Conservation (phyloP, 2,888 invertebrate genomes). For the Ormyrus rosae region DNA sequence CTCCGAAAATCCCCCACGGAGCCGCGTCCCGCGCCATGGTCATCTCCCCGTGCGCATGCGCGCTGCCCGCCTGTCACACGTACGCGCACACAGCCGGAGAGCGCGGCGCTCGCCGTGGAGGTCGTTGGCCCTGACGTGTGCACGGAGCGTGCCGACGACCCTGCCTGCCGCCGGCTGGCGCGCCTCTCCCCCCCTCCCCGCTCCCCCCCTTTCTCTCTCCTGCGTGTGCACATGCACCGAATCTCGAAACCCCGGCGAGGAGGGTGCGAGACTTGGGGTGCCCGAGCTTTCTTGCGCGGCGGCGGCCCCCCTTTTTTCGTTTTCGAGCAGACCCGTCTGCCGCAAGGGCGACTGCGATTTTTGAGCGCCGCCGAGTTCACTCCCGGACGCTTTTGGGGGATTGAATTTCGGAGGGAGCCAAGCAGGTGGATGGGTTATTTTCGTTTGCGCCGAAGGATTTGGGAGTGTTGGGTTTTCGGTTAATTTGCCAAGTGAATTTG, state of each 20-base stretch:
- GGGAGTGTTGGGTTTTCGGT: no score
- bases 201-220: background rate
- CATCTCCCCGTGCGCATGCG: background rate
- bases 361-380: no score
- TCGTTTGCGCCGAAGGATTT: no score
- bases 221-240: constrained; percentile 5
- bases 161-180: constrained; percentile 44
- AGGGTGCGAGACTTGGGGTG: background rate
- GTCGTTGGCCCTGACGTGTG: constrained; percentile 72
- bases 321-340: background rate
- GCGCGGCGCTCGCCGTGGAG: constrained; percentile 57
- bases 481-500: no score
- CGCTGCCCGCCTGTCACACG: constrained; percentile 55
- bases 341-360: no score
- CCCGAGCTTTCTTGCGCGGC: background rate
- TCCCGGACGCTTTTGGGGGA: no score
- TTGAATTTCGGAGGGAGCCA: no score
- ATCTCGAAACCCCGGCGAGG: constrained; percentile 23
- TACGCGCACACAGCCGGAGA: background rate
- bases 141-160: constrained; percentile 71
- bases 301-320: background rate
- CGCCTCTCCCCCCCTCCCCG: constrained; percentile 7
- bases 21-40: no score
- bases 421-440: no score
- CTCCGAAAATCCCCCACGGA: no score